phyloP scores from a whole-genome alignment of 2,113 vertebrate genomes.

The Myiopsitta monachus region DNA sequence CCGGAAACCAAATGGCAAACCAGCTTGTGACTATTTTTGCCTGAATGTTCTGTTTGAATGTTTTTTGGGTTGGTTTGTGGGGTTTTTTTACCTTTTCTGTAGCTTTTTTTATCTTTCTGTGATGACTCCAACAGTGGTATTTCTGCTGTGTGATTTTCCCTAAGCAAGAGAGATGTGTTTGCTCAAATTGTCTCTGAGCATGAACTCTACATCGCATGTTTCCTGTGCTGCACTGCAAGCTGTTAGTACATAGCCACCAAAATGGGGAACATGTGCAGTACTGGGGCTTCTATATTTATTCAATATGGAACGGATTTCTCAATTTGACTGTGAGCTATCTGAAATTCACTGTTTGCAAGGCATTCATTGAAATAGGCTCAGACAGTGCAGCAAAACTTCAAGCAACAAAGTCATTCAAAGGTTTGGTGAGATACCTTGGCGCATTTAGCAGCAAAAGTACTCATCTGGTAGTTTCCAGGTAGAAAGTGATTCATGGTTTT shows the following conservation, averaged over 20 bases:
- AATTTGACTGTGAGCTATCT: not conserved
- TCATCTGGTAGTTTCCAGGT: not conserved
- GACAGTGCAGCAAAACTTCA: not conserved
- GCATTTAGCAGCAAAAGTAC: accelerated
- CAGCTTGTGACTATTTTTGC: not conserved
- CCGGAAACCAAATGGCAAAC: not conserved
- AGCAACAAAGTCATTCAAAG: not conserved
- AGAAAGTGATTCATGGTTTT: not conserved
- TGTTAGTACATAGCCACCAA: not conserved
- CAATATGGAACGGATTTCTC: not conserved
- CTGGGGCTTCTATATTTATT: not conserved
- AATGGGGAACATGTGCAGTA: not conserved
- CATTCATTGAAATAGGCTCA: not conserved
- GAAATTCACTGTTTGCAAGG: not conserved
- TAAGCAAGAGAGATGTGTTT: not conserved
- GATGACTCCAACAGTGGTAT: not conserved
- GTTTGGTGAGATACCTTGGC: not conserved
- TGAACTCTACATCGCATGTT: accelerated
- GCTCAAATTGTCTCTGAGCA: not conserved
- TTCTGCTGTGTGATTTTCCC: not conserved
- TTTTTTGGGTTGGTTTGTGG: not conserved
- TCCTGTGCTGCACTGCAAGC: not conserved
- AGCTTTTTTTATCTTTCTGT: not conserved
- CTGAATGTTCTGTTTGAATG: not conserved
- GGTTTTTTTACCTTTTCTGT: not conserved